phyloP scores from a whole-genome alignment of 2,888 invertebrate genomes.

The Eupithecia subumbrata region DNA sequence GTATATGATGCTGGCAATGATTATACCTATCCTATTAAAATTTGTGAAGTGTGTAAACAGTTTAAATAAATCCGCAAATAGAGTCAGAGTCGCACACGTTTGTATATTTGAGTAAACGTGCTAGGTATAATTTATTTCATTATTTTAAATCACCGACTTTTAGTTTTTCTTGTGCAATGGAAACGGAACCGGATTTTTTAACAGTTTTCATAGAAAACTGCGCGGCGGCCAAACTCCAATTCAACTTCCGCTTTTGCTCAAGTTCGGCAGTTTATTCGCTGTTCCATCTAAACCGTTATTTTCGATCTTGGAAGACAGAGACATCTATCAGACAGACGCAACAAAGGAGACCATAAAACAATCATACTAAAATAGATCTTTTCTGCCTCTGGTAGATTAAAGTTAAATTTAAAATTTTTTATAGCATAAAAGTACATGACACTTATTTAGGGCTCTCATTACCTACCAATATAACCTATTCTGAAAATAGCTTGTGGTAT shows the following conservation, averaged over 20 bases:
- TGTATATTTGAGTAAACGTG: not conserved
- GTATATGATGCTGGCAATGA: conserved; percentile 11
- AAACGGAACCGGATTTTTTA: not conserved
- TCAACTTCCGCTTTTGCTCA: not conserved
- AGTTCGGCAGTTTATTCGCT: not conserved
- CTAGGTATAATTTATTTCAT: too few relatives aligned
- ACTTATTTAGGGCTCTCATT: too few relatives aligned
- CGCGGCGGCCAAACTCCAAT: not conserved
- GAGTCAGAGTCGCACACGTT: not conserved
- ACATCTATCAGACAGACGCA: too few relatives aligned
- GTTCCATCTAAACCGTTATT: not conserved
- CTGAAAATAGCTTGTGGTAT: too few relatives aligned
- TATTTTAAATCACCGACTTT: not conserved
- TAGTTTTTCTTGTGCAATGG: not conserved
- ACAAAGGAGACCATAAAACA: not conserved
- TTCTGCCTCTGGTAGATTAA: not conserved
- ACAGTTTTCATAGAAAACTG: not conserved
- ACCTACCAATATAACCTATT: too few relatives aligned
- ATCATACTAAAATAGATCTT: too few relatives aligned
- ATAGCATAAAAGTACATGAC: too few relatives aligned
- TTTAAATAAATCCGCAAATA: not conserved
- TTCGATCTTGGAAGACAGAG: not conserved
- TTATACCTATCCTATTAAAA: conserved; percentile 21
- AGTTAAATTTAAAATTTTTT: too few relatives aligned
- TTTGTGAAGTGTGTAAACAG: not conserved